Base-by-base conservation (phyloP, 2,888 invertebrate species). In the Sesia bembeciformis region DNA sequence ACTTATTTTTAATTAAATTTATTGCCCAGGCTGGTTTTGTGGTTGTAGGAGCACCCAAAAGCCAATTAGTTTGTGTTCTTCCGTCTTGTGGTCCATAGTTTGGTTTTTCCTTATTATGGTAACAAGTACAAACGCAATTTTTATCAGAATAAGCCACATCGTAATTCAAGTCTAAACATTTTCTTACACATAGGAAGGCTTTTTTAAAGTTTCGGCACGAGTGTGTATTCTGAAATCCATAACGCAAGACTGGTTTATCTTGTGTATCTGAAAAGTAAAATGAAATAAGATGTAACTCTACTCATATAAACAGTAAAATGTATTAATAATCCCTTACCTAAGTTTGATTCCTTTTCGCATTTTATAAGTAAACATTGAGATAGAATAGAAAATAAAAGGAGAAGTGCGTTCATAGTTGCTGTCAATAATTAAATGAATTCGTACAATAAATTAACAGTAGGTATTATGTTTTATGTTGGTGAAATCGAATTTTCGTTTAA, bases 81-180 rank as follows among this genome's bases (percentile, higher is more conserved):
- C 3, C 7, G 7, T 7, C 42, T 42, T 42, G 5, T 6, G 39
- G 50, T 39, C 39, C 67, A 54, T 66, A 68, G 49, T 73, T 67
- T 39, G 62, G 65, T 53, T 79, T 74, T 3, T 65, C 60, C 40
- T 54, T 62, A n/a, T 78, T 74, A 50, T 60, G 56, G 39, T 63
- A 72, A 66, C 86, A 87, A 6, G 65, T 74, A 56, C 86, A 87
- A 4, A 51, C 49, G 56, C 86, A 87, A 8, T 72, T 52, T 66
- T 70, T 76, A 57, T 84, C 70, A 3, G 83, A 60, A 49, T 70
- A 54, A 5, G 85, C 85, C 1, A 82, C 62, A 42, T 83, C 77
- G 53, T 63, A 85, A 23, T 68, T 65, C 5, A 64, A 54, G 60
- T 76, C 72, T 52, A 78, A 59, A 63, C 87, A 87, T 64, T 71